phyloP scores from a whole-genome alignment of 2,113 vertebrate species.

The Coturnix japonica region DNA sequence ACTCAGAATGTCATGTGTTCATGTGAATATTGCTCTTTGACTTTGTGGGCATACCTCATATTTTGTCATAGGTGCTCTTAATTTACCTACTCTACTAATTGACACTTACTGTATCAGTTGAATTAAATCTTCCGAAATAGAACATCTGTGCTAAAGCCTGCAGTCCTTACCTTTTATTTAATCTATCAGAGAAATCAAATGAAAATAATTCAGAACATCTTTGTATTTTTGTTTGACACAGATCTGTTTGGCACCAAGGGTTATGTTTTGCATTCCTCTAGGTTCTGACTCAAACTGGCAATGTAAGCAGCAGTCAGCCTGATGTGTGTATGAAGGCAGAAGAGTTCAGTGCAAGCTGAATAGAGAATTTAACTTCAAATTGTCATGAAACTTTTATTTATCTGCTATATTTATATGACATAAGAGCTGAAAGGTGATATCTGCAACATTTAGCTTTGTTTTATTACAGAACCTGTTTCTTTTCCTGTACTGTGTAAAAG shows the following conservation, averaged over 20 bases:
- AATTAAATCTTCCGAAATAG: neutral
- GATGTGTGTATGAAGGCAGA: neutral
- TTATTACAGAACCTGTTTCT: neutral
- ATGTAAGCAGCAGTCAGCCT: neutral
- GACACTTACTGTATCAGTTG: neutral
- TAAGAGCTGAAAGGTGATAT: neutral
- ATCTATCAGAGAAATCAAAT: neutral
- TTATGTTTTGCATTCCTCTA: neutral
- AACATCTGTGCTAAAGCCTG: neutral
- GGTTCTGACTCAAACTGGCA: neutral
- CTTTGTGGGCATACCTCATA: neutral
- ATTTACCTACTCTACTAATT: neutral
- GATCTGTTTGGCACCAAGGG: neutral
- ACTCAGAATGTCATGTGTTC: neutral
- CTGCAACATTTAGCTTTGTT: neutral
- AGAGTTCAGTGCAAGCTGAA: neutral
- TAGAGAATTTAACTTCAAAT: neutral
- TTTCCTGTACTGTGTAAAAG: no score
- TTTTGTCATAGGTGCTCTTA: neutral
- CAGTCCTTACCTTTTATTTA: neutral
- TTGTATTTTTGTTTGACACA: neutral
- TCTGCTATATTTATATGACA: neutral
- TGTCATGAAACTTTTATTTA: neutral
- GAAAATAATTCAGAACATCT: slow-evolving; percentile 8
- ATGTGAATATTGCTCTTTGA: neutral